Conservation (phyloP, 2,888 invertebrate species). For the Chloroclysta siterata region DNA sequence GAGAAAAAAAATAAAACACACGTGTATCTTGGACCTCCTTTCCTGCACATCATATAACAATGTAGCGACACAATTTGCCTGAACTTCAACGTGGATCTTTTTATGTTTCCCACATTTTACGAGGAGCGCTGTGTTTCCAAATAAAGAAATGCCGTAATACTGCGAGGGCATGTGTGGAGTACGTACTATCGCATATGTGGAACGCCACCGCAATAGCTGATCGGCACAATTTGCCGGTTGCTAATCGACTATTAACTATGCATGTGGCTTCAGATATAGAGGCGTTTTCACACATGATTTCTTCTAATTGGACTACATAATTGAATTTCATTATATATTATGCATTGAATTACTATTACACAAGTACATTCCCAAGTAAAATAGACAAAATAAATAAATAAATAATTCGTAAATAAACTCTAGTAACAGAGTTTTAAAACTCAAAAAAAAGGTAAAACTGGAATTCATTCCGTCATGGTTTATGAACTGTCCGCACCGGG, state of each 20-base stretch:
- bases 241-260: slow-evolving; percentile 4
- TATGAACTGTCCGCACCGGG: too few relatives aligned
- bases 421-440: too few relatives aligned
- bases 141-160: slow-evolving; percentile 27
- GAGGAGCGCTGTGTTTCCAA: slow-evolving; percentile 22
- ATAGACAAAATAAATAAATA: too few relatives aligned
- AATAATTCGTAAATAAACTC: too few relatives aligned
- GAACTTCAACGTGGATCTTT: slow-evolving; percentile 22
- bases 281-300: not conserved
- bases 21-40: slow-evolving; percentile 9
- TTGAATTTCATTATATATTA: too few relatives aligned
- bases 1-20: too few relatives aligned
- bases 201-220: slow-evolving; percentile 15
- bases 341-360: too few relatives aligned
- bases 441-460: too few relatives aligned
- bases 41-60: slow-evolving; percentile 22
- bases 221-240: slow-evolving; percentile 3
- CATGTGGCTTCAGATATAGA: not conserved
- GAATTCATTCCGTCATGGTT: too few relatives aligned
- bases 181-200: not conserved
- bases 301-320: not conserved
- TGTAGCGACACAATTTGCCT: slow-evolving; percentile 23
- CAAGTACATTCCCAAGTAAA: too few relatives aligned
- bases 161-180: slow-evolving; percentile 8
- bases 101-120: slow-evolving; percentile 31